Base-by-base conservation (phyloP, 2,797 vertebrate genomes). In the Parotocinclus haroldoi region DNA sequence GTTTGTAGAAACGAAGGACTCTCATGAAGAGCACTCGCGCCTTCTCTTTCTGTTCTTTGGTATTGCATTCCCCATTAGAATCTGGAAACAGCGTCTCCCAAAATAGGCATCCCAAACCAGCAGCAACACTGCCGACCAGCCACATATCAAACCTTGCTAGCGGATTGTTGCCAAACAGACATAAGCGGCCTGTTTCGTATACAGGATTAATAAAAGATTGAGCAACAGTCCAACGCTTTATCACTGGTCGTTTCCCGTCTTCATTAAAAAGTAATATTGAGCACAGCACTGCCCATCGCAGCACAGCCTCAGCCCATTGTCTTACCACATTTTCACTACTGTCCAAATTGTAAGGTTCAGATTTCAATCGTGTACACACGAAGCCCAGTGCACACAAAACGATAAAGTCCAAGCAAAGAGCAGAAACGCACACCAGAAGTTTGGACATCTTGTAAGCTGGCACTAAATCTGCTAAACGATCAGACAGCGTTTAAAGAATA, bases 41-140 rank as follows among this genome's bases (percentile, higher is more conserved):
- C 58, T 82, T 84, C 63, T 81, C 87, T 50, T 79, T 85, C 3
- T 39, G 3, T 51, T 82, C 6, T 58, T 75, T 74, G 0, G 67
- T 70, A 13, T 64, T 68, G 0, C 0, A 37, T 4, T 52, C 76
- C 0, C 80, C 74, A 0, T 80, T 69, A 0, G 0, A 53, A 66
- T 86, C 85, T 44, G 84, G 86, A 52, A 86, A 4, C 17, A 52
- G 79, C 40, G 72, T 52, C 1, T 86, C 88, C 92, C 92, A 94
- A 12, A 88, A 79, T 0, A 88, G 63, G 1, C 84, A 77, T 6
- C 80, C 84, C 59, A 84, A 62, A 51, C 84, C 55, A 10, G 74
- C 62, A 66, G 88, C 86, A 19, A 48, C 89, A 79, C 85, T n/a
- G 52, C 63, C 53, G 76, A 86, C 0, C 0, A 86, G 3, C 68